phyloP scores from a whole-genome alignment of 2,797 vertebrate genomes.

The Takifugu rubripes region DNA sequence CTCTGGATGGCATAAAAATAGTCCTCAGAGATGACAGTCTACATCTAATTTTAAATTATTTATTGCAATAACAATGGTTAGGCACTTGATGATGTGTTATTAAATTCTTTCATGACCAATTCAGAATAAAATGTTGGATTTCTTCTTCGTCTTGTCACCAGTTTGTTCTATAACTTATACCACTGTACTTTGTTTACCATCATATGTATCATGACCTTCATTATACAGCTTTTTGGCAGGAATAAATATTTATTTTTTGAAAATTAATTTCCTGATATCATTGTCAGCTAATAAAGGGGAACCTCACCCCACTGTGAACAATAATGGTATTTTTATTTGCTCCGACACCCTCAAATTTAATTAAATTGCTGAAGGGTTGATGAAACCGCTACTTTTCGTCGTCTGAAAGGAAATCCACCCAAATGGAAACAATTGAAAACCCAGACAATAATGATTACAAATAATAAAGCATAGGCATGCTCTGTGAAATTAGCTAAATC shows the following conservation, averaged over 20 bases:
- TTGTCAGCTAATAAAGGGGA: slow-evolving; percentile 4
- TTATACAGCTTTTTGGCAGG: background rate
- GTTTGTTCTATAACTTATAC: too few relatives aligned
- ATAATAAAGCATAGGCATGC: slow-evolving; percentile 9
- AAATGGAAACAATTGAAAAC: slow-evolving; percentile 20
- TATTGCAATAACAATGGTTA: background rate
- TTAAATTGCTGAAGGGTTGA: slow-evolving; percentile 20
- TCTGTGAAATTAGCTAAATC: slow-evolving; percentile 20
- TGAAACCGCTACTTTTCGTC: background rate
- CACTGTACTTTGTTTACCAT: too few relatives aligned
- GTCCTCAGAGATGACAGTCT: background rate
- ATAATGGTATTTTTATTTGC: slow-evolving; percentile 13
- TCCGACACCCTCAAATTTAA: slow-evolving; percentile 15
- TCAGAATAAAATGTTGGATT: too few relatives aligned
- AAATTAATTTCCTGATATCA: slow-evolving; percentile 7
- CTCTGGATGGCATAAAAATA: background rate
- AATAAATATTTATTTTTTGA: slow-evolving; percentile 8
- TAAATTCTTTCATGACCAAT: background rate
- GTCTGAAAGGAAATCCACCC: slow-evolving; percentile 7
- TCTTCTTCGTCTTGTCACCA: too few relatives aligned
- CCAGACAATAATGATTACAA: slow-evolving; percentile 7
- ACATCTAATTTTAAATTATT: background rate
- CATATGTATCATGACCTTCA: background rate
- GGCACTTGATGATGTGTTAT: slow-evolving; percentile 12
- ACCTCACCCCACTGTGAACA: slow-evolving; percentile 3